These are phyloP conservation scores for Macroramphosus scolopax DNA, from an alignment of 2,797 vertebrate species.

Conservation along the genomic window DNA sequence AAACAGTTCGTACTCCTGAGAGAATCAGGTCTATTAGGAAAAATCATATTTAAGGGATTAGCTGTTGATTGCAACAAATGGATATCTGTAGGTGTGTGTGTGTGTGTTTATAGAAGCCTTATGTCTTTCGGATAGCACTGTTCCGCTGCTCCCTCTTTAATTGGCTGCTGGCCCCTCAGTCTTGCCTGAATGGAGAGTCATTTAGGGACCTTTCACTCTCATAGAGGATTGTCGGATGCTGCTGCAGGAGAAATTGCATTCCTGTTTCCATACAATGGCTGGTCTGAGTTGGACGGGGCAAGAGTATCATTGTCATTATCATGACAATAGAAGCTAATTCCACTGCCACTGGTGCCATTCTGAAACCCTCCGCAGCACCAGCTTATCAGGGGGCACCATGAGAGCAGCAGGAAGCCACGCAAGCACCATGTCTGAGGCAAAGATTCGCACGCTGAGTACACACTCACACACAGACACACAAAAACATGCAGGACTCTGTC, in stretches of 20 bases:
- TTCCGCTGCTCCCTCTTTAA: constrained; percentile 76
- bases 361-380: constrained; percentile 71
- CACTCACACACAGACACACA: constrained; percentile 17
- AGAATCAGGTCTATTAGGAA: constrained; percentile 31
- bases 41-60: constrained; percentile 49
- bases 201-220: constrained; percentile 81
- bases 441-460: constrained; percentile 40
- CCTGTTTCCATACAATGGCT: constrained; percentile 80
- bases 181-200: constrained; percentile 80
- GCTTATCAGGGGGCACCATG: constrained; percentile 80
- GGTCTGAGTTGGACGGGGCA: constrained; percentile 77
- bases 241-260: constrained; percentile 82
- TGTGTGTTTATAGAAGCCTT: constrained; percentile 63
- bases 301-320: constrained; percentile 83
- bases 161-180: constrained; percentile 78
- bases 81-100: constrained; percentile 23
- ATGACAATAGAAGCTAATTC: constrained; percentile 85
- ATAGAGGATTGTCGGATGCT: constrained; percentile 76
- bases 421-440: constrained; percentile 31
- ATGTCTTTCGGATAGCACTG: constrained; percentile 63
- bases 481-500: constrained; percentile 17
- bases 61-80: constrained; percentile 43
- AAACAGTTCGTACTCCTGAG: constrained; percentile 19
- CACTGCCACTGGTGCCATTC: constrained; percentile 73
- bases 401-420: constrained; percentile 61